A percentile compares a stretch with the other conserved stretches of the same genome.
Conservation (phyloP, 2,113 vertebrate species). For the Sapayoa aenigma region DNA sequence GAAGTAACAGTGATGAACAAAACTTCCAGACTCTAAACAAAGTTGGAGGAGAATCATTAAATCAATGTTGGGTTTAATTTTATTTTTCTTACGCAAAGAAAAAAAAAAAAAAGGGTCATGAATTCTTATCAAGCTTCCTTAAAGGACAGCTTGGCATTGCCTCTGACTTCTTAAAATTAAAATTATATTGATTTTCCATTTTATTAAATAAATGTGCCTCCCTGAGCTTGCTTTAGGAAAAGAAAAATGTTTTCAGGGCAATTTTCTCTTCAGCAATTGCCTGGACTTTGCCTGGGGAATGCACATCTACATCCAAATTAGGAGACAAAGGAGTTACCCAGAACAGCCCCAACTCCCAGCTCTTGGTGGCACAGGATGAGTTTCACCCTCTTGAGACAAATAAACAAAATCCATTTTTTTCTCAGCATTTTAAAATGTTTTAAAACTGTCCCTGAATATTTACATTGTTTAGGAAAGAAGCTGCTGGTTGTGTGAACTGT, state of each 20-base stretch:
- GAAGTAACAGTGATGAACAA: not conserved
- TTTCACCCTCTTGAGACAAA: not conserved
- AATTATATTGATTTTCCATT: slow-evolving; percentile 76
- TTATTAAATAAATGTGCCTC: slow-evolving; percentile 71
- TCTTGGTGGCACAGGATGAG: not conserved
- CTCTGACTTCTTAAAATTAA: slow-evolving; percentile 75
- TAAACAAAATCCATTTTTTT: not conserved
- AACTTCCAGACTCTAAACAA: slow-evolving; percentile 33
- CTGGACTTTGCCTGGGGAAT: slow-evolving; percentile 13
- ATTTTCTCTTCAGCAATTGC: slow-evolving; percentile 33
- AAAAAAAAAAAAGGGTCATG: slow-evolving; percentile 11
- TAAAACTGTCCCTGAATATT: no score
- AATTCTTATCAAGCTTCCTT: slow-evolving; percentile 70
- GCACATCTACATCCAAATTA: slow-evolving; percentile 10
- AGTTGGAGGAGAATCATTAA: slow-evolving; percentile 44
- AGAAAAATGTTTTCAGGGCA: slow-evolving; percentile 60
- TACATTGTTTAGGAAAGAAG: no score
- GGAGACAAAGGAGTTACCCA: not conserved
- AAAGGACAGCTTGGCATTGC: slow-evolving; percentile 72
- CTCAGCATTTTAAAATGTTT: not conserved
- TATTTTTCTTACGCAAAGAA: slow-evolving; percentile 58
- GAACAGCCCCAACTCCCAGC: not conserved
- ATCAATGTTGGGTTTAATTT: slow-evolving; percentile 63
- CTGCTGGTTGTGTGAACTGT: no score
- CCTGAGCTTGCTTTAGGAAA: slow-evolving; percentile 23